Base-by-base conservation (phyloP, 2,888 invertebrate species). In the Thereva unica region DNA sequence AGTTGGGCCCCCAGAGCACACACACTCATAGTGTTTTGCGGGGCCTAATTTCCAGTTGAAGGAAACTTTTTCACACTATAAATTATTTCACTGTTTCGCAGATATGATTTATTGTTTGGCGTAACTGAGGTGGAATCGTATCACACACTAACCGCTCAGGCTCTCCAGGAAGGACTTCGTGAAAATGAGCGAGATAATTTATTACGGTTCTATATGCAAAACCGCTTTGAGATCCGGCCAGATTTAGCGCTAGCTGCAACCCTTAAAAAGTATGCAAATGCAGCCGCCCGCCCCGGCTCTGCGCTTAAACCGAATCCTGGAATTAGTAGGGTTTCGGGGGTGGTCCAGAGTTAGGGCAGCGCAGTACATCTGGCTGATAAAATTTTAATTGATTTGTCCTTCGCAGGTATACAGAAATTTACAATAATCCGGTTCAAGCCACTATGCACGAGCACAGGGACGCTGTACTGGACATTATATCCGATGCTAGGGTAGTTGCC, bases 21-120 rank as follows among this genome's bases (percentile, higher is more conserved):
- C 23, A 23, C 23, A 2, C n/a, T 3, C 47, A n/a, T n/a, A 47
- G 47, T 5, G 10, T 38, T 10, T 8, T 34, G 54, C 10, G 35
- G 41, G 23, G 41, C 0, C 41, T 55, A 55, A 41, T 55, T 41
- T 23, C 23, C 23, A 23, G 23, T 23, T 23, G 23, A 23, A 23
- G 23, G 23, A 23, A 23, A 23, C 23, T 59, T 57, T 47, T 57
- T 10, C 38, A 10, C 45, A 47, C 47, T 59, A 23, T 41, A 63
- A 50, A 9, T 41, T 41, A 41, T 41, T 37, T 44, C 38, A 45
- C 44, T 55, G 49, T 73, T 52, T 73, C 78, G 56, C 79, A 92
- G 92, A 74, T 93, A 91, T 78, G 94, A 95, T 78, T 83, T 95
- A 71, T 84, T 95, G 79, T 91, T 91, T 75, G 95, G 95, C 34